Base-by-base conservation (phyloP, 2,797 vertebrate species). In the Amazona ochrocephala region DNA sequence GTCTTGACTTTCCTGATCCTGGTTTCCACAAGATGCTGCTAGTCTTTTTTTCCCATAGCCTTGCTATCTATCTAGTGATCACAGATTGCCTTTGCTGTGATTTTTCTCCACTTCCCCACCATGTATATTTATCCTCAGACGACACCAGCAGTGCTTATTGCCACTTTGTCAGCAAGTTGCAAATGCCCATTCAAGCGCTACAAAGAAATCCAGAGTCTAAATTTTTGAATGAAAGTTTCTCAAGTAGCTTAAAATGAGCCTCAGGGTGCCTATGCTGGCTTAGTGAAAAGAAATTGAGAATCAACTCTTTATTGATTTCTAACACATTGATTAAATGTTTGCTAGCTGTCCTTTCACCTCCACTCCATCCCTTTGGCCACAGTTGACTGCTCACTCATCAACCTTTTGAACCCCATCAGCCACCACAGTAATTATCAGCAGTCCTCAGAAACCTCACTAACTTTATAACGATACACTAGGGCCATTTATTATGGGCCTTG, bases 341-440 rank as follows among this genome's bases (percentile, higher is more conserved):
- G 50, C 30, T 81, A 54, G n/a, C 24, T 75, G 22, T 32, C 42
- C 77, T 89, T 54, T 77, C 67, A 67, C 47, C 84, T 85, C 32
- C 41, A 12, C 41, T 65, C n/a, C 37, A 77, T 71, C 71, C 72
- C 61, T 80, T 56, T 75, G 61, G 71, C 68, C 85, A 81, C 0
- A 14, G 29, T 45, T 70, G 58, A 70, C 26, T 41, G 64, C 64
- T 84, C 72, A 32, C 44, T 87, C 58, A 79, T 48, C 74, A 88
- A 73, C 90, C 64, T 81, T 91, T 64, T 64, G 88, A 90, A 89
- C 62, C 44, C 80, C 72, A 76, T 67, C 60, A 83, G 70, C 60
- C 77, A 88, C 39, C 47, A 51, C n/a, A 44, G 66, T 66, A 93
- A 91, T 86, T 89, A 90, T 41, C 67, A 89, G 22, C 62, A 60